Evolutionary conservation across 2,888 invertebrate species (phyloP), one percentile per base, ranked within the genome.

Genomic region (Ectobius pallidus): DNA sequence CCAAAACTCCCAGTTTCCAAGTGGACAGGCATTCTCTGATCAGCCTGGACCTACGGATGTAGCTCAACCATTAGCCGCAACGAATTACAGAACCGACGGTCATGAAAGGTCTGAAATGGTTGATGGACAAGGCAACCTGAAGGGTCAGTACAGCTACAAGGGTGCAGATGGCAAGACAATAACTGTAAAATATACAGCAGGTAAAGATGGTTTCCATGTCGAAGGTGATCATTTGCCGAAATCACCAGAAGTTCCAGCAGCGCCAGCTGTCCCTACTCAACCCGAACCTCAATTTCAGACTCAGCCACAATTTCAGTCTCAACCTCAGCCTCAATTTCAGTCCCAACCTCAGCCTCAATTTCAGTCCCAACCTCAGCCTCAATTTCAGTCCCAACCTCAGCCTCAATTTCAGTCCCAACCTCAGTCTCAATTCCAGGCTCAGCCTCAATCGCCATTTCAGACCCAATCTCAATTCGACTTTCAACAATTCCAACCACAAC

Each of bases 81-180:
- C 58, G 65, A 71, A 70, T 46, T 69, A 67, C 75, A 68, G 27
- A 63, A 61, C 46, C 67, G 39, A 72, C 74, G 76, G 76, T 16
- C 75, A 75, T 27, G 69, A 75, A 58, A 63, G 76, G 11, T 52
- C 62, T n/a, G 76, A 76, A 70, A 74, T 62, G 22, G 74, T 75
- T 2, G 75, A 75, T 52, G 72, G 70, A 22, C 70, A 70, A 58
- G 76, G 76, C 32, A 76, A 75, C 68, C 74, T 76, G 22, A 68
- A 67, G 2, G 76, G 76, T 11, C 74, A 76, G 69, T 65, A 85
- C 86, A 1, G 86, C 86, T 89, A 89, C 83, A 87, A 88, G 75
- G 90, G 90, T 74, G 90, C 90, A 0, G 87, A 81, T 71, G 91
- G 91, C 0, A 87, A 88, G 79, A 85, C 89, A 27, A 88, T 91